Conservation (phyloP, 2,797 vertebrate species). For the Myotis planiceps region DNA sequence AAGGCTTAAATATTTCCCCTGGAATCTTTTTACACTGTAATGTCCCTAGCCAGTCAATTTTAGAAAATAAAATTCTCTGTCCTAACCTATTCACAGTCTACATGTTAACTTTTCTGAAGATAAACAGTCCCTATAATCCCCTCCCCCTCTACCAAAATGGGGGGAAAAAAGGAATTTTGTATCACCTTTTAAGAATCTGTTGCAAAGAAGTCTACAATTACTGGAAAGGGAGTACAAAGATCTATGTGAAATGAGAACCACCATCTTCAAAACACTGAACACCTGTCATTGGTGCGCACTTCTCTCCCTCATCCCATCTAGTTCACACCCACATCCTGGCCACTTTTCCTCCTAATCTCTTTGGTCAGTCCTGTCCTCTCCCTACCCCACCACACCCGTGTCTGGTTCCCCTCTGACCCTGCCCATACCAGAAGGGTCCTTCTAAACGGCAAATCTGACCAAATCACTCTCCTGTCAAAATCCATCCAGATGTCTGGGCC, state of each 20-base stretch:
- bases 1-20: constrained; percentile 13
- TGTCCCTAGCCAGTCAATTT: not conserved
- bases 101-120: not conserved
- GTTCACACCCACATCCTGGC: not conserved
- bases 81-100: not conserved
- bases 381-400: not conserved
- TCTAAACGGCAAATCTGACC: not conserved
- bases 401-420: not conserved
- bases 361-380: not conserved
- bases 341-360: not conserved
- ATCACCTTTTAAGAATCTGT: not conserved
- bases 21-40: not conserved
- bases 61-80: not conserved
- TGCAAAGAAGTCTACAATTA: not conserved
- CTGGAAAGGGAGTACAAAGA: not conserved
- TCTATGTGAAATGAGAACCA: not conserved
- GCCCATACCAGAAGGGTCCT: not conserved
- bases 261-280: not conserved
- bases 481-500: accelerated
- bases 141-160: not conserved
- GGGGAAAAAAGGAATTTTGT: not conserved
- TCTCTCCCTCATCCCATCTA: not conserved
- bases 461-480: accelerated
- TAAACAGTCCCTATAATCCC: not conserved
- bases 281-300: not conserved